A percentile compares a stretch with the other conserved stretches of the same genome.
These are phyloP conservation scores for Ceratoteleas bidentatus DNA, from an alignment of 1,140 invertebrate genomes.

Conservation along the genomic window DNA sequence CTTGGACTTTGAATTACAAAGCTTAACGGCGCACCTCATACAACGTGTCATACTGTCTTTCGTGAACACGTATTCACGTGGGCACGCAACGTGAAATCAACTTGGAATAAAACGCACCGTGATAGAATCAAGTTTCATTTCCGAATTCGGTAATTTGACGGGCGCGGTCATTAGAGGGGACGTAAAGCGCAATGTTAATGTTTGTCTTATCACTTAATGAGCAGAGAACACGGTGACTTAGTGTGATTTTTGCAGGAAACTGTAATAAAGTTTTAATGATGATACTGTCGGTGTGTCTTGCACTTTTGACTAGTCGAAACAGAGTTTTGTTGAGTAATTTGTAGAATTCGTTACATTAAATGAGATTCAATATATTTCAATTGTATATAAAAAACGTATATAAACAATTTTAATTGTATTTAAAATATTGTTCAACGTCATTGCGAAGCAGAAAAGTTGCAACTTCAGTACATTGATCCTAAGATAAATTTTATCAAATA, in stretches of 20 bases:
- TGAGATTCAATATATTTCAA: no score
- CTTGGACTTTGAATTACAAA: constrained; percentile 56
- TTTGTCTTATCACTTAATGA: constrained; percentile 24
- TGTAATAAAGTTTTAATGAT: constrained; percentile 9
- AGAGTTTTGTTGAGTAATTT: no score
- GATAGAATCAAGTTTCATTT: constrained; percentile 21
- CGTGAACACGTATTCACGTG: constrained; percentile 28
- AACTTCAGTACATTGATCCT: no score
- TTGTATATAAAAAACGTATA: no score
- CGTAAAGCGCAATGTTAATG: constrained; percentile 16
- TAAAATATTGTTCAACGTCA: no score
- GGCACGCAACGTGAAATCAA: constrained; percentile 33
- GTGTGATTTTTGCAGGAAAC: constrained; percentile 1
- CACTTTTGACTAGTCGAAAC: no score
- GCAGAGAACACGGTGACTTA: constrained; percentile 6
- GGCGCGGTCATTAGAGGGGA: constrained; percentile 10
- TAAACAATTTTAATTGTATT: no score
- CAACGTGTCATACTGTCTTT: constrained; percentile 46
- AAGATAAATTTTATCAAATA: no score
- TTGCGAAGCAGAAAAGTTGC: no score
- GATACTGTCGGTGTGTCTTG: no score
- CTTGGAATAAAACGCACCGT: constrained; percentile 27
- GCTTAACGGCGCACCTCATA: constrained; percentile 36
- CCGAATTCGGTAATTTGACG: constrained; percentile 21
- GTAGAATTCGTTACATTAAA: no score